Conservation (phyloP, 2,888 invertebrate species). For the Harpalus rufipes region DNA sequence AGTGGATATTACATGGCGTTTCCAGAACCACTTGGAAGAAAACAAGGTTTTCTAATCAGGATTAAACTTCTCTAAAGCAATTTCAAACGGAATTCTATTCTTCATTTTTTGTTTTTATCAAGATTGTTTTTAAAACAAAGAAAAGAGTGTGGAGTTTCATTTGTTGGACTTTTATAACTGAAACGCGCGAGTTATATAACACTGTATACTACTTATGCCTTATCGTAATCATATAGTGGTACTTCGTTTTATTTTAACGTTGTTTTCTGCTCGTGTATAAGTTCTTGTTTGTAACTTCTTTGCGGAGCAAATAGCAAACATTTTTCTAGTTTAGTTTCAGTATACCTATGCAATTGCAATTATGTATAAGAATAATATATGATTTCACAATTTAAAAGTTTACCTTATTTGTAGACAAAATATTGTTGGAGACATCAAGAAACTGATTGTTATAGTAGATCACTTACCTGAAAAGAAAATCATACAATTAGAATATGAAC, state of each 20-base stretch:
- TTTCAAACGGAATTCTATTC: neutral
- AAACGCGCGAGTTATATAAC: neutral
- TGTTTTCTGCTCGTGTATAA: too few relatives aligned
- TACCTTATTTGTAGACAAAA: neutral
- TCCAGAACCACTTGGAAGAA: constrained; percentile 1
- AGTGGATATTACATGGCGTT: constrained; percentile 17
- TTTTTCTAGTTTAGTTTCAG: too few relatives aligned
- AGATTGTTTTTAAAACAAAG: neutral
- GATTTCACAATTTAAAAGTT: neutral
- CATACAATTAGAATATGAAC: neutral
- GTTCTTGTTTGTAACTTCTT: too few relatives aligned
- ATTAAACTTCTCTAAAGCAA: neutral
- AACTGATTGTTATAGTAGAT: neutral
- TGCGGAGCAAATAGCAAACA: too few relatives aligned
- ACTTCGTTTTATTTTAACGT: too few relatives aligned
- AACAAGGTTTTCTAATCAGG: constrained; percentile 11
- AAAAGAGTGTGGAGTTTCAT: neutral
- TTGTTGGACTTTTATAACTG: neutral
- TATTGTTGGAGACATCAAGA: neutral
- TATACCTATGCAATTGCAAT: neutral
- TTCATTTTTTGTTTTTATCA: neutral
- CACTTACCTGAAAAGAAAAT: neutral
- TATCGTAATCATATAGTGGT: neutral
- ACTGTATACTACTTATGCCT: neutral
- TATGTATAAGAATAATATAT: neutral